Percentiles rank a stretch among this genome's conserved stretches.
Conservation (phyloP, 2,888 invertebrate species). For the Drosophila lutescens region DNA sequence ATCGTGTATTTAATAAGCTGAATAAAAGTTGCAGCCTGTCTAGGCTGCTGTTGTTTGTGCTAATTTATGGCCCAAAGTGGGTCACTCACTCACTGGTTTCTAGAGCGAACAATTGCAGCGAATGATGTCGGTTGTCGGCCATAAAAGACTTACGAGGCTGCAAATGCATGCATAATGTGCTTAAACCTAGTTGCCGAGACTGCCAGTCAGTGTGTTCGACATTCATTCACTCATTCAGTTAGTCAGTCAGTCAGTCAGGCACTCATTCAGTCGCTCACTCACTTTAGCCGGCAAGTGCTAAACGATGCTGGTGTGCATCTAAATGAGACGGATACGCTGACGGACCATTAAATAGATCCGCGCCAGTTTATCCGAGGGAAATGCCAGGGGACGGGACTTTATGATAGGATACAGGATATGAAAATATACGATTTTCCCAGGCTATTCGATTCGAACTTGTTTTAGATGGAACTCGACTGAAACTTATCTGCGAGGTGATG, state of each 20-base stretch:
- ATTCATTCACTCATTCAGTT: constrained; percentile 25
- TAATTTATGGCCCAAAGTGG: constrained; percentile 73
- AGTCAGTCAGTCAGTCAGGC: constrained; percentile 10
- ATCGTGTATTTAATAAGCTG: constrained; percentile 56
- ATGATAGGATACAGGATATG: not conserved
- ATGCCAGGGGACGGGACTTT: not conserved
- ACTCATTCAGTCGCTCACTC: constrained; percentile 11
- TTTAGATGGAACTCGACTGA: not conserved
- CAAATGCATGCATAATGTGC: constrained; percentile 67
- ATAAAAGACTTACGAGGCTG: constrained; percentile 68
- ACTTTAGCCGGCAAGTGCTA: constrained; percentile 55
- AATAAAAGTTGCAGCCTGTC: constrained; percentile 41
- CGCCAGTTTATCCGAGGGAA: not conserved
- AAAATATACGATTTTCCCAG: not conserved
- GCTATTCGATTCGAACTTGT: not conserved
- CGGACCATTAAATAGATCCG: constrained; percentile 36
- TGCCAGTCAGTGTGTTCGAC: constrained; percentile 30
- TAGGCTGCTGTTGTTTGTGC: constrained; percentile 58
- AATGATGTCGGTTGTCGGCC: constrained; percentile 49
- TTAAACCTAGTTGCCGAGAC: constrained; percentile 51
- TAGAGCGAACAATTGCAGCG: constrained; percentile 65
- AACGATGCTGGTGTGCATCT: constrained; percentile 51
- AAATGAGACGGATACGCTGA: constrained; percentile 47
- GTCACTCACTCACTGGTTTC: constrained; percentile 64
- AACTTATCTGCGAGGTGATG: no score